A percentile compares a stretch with the other conserved stretches of the same genome.
These are phyloP conservation scores for Pachyramphus minor DNA, from an alignment of 2,113 vertebrate species.

Conservation along the genomic window DNA sequence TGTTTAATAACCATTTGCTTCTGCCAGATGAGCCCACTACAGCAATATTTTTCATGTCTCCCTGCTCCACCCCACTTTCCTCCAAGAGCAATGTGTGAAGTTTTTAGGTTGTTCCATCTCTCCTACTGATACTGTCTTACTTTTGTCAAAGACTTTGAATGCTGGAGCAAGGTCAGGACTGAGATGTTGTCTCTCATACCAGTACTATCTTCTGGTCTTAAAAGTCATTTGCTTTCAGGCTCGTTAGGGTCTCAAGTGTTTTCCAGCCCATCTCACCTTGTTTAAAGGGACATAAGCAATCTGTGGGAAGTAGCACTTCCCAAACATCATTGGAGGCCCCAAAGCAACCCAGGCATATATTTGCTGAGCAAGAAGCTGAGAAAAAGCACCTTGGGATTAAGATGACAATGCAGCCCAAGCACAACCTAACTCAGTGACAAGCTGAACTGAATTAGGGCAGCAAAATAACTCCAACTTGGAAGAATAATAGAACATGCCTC, in stretches of 20 bases:
- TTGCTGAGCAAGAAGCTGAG: background rate
- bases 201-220: no score
- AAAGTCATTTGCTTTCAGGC: background rate
- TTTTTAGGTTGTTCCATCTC: background rate
- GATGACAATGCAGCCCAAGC: background rate
- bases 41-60: background rate
- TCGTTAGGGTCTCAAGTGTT: no score
- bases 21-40: background rate
- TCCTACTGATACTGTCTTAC: background rate
- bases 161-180: background rate
- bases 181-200: fast-evolving
- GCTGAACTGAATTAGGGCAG: background rate
- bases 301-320: background rate
- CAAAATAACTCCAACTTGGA: background rate
- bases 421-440: background rate
- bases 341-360: background rate
- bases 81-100: background rate
- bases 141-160: background rate
- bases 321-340: background rate
- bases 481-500: background rate
- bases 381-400: background rate
- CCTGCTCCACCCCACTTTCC: background rate
- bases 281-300: background rate
- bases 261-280: background rate
- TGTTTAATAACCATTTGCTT: background rate